Conservation (phyloP, 37 sponge, comb jelly and placozoan species). For the Mnemiopsis leidyi region DNA sequence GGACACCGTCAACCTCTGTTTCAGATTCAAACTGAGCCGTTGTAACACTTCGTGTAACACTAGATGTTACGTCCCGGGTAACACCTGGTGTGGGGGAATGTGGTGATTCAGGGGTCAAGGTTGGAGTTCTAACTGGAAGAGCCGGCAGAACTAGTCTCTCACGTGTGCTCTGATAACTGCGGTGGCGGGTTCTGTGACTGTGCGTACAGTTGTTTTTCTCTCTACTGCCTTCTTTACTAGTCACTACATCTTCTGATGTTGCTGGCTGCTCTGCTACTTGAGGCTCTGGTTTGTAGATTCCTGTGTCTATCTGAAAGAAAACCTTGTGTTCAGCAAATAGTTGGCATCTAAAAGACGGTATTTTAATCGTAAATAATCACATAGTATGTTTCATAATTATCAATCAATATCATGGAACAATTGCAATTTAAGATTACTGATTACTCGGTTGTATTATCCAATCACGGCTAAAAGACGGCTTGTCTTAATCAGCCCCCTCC, state of each 20-base stretch:
- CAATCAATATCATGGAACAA: no score
- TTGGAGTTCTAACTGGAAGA: neutral
- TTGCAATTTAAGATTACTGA: no score
- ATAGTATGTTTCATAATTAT: no score
- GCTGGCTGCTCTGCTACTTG: neutral
- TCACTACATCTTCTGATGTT: neutral
- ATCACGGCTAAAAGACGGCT: no score
- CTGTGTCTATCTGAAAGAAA: neutral
- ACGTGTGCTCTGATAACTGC: neutral
- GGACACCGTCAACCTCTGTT: neutral
- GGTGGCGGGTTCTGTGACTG: neutral
- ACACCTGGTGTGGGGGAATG: neutral
- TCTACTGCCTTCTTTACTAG: neutral
- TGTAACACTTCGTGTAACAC: neutral
- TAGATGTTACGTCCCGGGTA: neutral
- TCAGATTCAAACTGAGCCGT: no score
- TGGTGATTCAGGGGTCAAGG: slow-evolving; percentile 16
- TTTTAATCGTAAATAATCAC: no score
- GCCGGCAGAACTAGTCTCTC: neutral
- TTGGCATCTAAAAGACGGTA: no score
- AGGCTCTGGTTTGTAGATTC: neutral
- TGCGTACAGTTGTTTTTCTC: neutral
- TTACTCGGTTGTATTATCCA: no score
- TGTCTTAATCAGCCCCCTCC: no score
- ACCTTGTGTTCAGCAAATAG: no score